Percentiles rank a stretch among this genome's conserved stretches.
Evolutionary conservation across 2,888 invertebrate species (phyloP).

Genomic region (Brachynemurus nebulosus): DNA sequence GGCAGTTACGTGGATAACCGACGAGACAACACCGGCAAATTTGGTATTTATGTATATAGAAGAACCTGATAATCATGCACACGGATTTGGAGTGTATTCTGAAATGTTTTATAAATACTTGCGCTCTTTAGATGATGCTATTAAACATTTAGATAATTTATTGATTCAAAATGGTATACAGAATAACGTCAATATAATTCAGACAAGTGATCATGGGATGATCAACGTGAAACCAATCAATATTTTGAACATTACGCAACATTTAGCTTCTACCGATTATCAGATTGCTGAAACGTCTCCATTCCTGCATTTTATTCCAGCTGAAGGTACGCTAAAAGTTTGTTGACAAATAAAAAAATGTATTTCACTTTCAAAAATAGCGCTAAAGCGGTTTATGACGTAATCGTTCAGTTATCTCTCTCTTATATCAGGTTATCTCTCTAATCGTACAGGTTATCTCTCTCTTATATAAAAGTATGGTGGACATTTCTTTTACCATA

Average conservation of each 20-base stretch:
- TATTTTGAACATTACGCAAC: conserved; percentile 41
- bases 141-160: conserved; percentile 40
- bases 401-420: neutral
- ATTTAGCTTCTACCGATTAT: conserved; percentile 35
- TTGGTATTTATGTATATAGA: conserved; percentile 53
- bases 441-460: too few species aligned
- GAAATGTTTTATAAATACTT: conserved; percentile 29
- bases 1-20: conserved; percentile 42
- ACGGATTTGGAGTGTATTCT: conserved; percentile 42
- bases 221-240: conserved; percentile 35
- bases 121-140: conserved; percentile 36
- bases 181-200: conserved; percentile 45
- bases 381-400: too few species aligned
- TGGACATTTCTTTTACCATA: too few species aligned
- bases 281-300: conserved; percentile 38
- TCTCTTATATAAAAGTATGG: too few species aligned
- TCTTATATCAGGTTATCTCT: too few species aligned
- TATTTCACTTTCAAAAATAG: neutral
- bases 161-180: conserved; percentile 35
- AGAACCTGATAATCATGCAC: conserved; percentile 52
- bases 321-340: conserved; percentile 29
- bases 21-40: conserved; percentile 47
- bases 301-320: conserved; percentile 43
- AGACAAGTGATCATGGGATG: conserved; percentile 65
- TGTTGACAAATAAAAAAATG: neutral